phyloP scores from a whole-genome alignment of 1,140 invertebrate species.

The Tribolium madens region DNA sequence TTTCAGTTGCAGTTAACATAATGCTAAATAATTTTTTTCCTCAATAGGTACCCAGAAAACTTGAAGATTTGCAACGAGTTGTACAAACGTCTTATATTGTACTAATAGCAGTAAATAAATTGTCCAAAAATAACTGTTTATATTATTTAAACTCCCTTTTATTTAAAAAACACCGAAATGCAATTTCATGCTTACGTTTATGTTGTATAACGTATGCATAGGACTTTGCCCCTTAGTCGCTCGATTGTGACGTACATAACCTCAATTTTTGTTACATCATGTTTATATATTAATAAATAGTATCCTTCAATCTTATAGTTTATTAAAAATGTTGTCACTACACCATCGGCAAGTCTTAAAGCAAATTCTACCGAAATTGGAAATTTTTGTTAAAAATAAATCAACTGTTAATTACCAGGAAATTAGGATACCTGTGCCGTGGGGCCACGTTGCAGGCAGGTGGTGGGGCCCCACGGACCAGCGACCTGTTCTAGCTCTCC shows the following conservation, averaged over 20 bases:
- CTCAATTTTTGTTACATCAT: background rate
- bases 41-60: slow-evolving; percentile 11
- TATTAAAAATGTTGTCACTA: background rate
- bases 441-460: slow-evolving; percentile 77
- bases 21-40: background rate
- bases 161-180: background rate
- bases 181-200: background rate
- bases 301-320: background rate
- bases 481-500: slow-evolving; percentile 76
- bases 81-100: too few relatives aligned
- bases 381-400: background rate
- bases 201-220: background rate
- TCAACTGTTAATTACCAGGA: slow-evolving; percentile 65
- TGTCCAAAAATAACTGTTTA: background rate
- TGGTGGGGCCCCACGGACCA: slow-evolving; percentile 74
- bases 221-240: background rate
- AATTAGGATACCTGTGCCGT: slow-evolving; percentile 74
- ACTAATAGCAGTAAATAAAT: background rate
- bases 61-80: background rate
- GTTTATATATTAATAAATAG: too few relatives aligned
- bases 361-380: background rate
- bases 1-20: background rate
- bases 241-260: background rate
- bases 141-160: background rate
- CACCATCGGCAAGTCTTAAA: background rate